phyloP scores from a whole-genome alignment of 1,140 invertebrate genomes.

The Diachasmimorpha longicaudata region DNA sequence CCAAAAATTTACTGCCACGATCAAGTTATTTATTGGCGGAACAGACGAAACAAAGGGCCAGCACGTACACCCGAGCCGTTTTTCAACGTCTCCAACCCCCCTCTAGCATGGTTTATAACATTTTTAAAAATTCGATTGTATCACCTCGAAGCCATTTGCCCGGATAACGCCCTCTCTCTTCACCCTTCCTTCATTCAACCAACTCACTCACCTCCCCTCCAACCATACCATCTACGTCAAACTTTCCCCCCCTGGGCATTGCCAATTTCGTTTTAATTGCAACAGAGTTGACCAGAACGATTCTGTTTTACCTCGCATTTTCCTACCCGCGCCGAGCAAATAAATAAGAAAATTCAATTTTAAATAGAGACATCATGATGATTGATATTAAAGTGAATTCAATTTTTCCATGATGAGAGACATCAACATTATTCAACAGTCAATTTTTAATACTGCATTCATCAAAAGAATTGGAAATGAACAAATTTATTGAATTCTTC shows the following conservation, averaged over 20 bases:
- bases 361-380: not conserved
- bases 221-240: slow-evolving; percentile 7
- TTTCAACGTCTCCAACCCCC: slow-evolving; percentile 12
- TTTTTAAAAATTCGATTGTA: slow-evolving; percentile 27
- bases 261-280: slow-evolving; percentile 27
- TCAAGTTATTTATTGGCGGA: slow-evolving; percentile 23
- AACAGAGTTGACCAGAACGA: slow-evolving; percentile 6
- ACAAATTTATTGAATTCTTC: too few relatives aligned
- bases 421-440: not conserved
- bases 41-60: slow-evolving; percentile 22
- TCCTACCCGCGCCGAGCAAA: not conserved
- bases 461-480: too few relatives aligned
- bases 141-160: not conserved
- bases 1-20: slow-evolving; percentile 23
- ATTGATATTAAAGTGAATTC: not conserved
- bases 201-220: not conserved
- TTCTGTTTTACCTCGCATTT: not conserved
- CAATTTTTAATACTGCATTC: not conserved
- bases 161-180: not conserved
- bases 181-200: not conserved
- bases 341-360: slow-evolving; percentile 3
- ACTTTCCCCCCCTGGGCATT: not conserved
- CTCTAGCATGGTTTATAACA: slow-evolving; percentile 15
- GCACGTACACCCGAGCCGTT: not conserved
- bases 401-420: not conserved